These are phyloP conservation scores for Torymus tubicola DNA, from an alignment of 2,888 invertebrate species.

Conservation along the genomic window DNA sequence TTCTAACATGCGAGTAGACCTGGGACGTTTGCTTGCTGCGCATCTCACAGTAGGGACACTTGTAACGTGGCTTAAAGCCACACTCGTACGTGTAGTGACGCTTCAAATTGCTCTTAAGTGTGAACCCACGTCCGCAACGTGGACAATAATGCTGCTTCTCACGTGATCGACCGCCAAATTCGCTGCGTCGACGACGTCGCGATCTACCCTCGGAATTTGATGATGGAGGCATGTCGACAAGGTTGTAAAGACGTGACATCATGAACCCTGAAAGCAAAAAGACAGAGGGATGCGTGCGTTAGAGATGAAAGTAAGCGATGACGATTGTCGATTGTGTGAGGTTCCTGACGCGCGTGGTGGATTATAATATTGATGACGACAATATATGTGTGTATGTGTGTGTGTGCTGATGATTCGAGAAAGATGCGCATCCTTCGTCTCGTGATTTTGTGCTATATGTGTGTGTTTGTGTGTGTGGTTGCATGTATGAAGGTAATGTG, in stretches of 20 bases:
- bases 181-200: no score
- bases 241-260: slow-evolving; percentile 10
- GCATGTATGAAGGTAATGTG: no score
- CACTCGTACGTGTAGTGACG: slow-evolving; percentile 67
- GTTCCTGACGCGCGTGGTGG: no score
- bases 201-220: no score
- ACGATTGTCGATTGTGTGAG: no score
- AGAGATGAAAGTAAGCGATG: no score
- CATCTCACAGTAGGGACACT: slow-evolving; percentile 69
- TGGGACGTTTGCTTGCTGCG: slow-evolving; percentile 67
- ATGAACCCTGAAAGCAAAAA: slow-evolving; percentile 42
- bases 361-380: no score
- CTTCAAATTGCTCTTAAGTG: slow-evolving; percentile 63
- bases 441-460: no score
- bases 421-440: no score
- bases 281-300: not conserved
- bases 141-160: slow-evolving; percentile 61
- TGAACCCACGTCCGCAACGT: slow-evolving; percentile 65
- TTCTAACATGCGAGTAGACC: slow-evolving; percentile 66
- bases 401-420: no score
- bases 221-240: not conserved
- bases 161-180: not conserved
- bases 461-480: no score
- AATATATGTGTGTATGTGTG: no score
- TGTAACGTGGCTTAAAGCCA: slow-evolving; percentile 67